Conservation (phyloP, 2,113 vertebrate genomes). For the Prietella phreatophila region DNA sequence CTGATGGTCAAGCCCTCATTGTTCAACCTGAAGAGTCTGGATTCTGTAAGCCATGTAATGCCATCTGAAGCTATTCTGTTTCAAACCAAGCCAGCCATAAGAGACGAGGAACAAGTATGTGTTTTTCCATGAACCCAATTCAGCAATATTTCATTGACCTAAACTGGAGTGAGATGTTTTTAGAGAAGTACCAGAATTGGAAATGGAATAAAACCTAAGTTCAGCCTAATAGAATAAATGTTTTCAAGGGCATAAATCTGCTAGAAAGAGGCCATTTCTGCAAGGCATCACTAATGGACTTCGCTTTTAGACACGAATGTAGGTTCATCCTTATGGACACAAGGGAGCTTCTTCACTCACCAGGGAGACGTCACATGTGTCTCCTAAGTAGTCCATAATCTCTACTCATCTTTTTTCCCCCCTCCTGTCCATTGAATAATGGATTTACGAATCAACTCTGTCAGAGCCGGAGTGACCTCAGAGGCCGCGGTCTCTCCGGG, state of each 20-base stretch:
- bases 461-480: conserved; percentile 84
- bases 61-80: background rate
- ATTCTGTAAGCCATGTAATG: conserved; percentile 14
- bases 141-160: conserved; percentile 8
- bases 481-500: conserved; percentile 79
- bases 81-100: conserved; percentile 18
- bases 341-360: conserved; percentile 46
- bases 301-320: conserved; percentile 55
- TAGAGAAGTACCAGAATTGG: conserved; percentile 27
- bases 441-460: conserved; percentile 82
- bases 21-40: conserved; percentile 26
- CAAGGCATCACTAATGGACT: conserved; percentile 54
- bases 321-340: conserved; percentile 41
- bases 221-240: conserved; percentile 43
- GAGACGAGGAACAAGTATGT: conserved; percentile 23
- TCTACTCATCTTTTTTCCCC: conserved; percentile 30
- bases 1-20: conserved; percentile 48
- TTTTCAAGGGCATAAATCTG: conserved; percentile 50
- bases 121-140: conserved; percentile 22
- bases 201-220: conserved; percentile 42
- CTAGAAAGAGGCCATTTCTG: conserved; percentile 42
- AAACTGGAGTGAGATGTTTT: conserved; percentile 26
- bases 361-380: conserved; percentile 41
- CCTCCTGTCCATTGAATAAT: conserved; percentile 56
- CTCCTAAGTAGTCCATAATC: conserved; percentile 58